Evolutionary conservation across 2,797 vertebrate genomes (phyloP).

Genomic region (Acanthornis magna): DNA sequence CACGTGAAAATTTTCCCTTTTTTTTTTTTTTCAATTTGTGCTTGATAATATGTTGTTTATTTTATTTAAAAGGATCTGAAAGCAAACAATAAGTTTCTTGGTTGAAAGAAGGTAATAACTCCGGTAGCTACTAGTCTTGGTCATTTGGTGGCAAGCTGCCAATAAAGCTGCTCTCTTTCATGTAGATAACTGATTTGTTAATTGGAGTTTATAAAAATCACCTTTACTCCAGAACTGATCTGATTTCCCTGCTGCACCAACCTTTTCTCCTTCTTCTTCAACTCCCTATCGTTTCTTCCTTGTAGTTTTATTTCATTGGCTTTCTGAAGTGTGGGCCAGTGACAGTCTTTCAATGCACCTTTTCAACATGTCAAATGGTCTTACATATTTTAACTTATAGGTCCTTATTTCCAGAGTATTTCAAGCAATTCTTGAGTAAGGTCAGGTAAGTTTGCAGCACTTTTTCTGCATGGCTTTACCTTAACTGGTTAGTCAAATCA

Average conservation of each 20-base stretch:
- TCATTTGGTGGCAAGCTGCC: neutral
- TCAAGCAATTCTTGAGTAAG: neutral
- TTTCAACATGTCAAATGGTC: neutral
- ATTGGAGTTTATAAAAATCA: neutral
- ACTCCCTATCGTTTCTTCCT: neutral
- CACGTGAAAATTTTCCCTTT: neutral
- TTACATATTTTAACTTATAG: accelerated
- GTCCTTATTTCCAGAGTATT: neutral
- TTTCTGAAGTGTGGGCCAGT: neutral
- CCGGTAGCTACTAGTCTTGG: neutral
- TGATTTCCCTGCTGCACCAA: neutral
- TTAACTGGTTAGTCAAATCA: neutral
- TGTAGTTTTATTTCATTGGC: neutral
- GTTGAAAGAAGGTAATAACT: neutral
- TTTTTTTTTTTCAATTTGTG: neutral
- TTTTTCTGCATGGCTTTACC: neutral
- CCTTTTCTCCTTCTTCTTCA: neutral
- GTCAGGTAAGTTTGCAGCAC: neutral
- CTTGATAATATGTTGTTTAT: neutral
- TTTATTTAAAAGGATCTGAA: neutral
- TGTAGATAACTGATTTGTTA: neutral
- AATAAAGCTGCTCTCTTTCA: neutral
- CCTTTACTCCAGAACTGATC: neutral
- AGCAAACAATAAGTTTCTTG: neutral
- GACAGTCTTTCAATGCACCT: neutral